Evolutionary conservation across 2,113 vertebrate species (phyloP), one percentile per base, ranked within the genome.

Genomic region (Antechinus stuartii): DNA sequence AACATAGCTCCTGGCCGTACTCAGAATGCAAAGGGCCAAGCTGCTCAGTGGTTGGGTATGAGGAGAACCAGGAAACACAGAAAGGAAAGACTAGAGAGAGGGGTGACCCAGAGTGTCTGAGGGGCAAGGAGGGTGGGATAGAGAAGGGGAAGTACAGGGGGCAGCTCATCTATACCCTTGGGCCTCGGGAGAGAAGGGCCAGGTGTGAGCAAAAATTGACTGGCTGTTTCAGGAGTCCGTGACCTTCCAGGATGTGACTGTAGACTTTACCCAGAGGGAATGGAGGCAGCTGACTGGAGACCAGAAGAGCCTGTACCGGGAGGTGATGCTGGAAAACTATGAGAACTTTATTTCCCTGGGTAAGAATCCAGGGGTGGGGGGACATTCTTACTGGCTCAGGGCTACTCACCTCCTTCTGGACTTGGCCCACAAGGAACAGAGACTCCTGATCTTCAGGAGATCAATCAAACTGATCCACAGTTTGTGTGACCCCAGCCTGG

Each of bases 311-410:
- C 68, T 84, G n/a, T 84, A 84, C n/a, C 68, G n/a, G 16, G n/a
- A 84, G 68, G 68, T 84, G 14, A 84, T 84, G 68, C 68, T 84
- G 68, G 68, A 84, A n/a, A 84, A 84, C 35, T 84, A 84, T 84
- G 68, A 84, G 68, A 84, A 84, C n/a, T 84, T 84, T 84, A n/a
- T 84, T n/a, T 84, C n/a, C n/a, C 35, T 84, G n/a, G 68, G 68
- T 84, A 84, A 84, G 68, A 84, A 42, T 2, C 35, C 68, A 84
- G 61, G 61, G 4, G 16, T 19, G 35, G 42, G 19, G n/a, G 30
- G n/a, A 19, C 8, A 14, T 84, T n/a, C 35, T 84, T n/a, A n/a
- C 35, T n/a, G 7, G 68, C 61, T n/a, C 2, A n/a, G 68, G n/a
- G 16, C n/a, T 42, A 2, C 16, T 42, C 19, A 7, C 68, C 68